Evolutionary conservation across 2,113 vertebrate genomes (phyloP).

Genomic region (Sinocyclocheilus maitianheensis): DNA sequence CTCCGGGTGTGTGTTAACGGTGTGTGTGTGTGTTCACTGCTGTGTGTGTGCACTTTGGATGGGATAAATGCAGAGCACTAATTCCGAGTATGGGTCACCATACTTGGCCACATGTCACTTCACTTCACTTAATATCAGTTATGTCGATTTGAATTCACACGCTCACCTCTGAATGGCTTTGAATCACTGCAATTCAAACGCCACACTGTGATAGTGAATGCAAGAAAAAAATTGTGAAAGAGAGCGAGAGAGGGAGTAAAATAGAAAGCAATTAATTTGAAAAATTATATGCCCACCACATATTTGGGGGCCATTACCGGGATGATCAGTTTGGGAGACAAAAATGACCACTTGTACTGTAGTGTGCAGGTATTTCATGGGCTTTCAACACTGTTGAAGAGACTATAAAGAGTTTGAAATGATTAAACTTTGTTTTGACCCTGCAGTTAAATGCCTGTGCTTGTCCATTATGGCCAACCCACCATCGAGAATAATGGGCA

Average conservation of each 20-base stretch:
- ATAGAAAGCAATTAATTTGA: slow-evolving; percentile 52
- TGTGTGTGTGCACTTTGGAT: no score
- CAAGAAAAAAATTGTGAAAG: background rate
- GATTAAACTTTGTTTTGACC: slow-evolving; percentile 73
- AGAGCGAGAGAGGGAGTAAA: slow-evolving; percentile 36
- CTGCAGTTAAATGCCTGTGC: slow-evolving; percentile 66
- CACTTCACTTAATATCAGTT: background rate
- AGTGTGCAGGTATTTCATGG: slow-evolving; percentile 65
- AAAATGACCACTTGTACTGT: slow-evolving; percentile 62
- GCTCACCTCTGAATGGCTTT: background rate
- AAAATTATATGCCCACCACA: slow-evolving; percentile 48
- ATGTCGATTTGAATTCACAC: background rate
- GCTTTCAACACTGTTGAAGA: slow-evolving; percentile 70
- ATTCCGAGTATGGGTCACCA: no score
- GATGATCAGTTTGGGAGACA: slow-evolving; percentile 54
- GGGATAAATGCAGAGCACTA: no score
- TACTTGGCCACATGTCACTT: no score
- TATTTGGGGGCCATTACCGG: slow-evolving; percentile 45
- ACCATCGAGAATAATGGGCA: slow-evolving; percentile 64
- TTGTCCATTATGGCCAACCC: slow-evolving; percentile 68
- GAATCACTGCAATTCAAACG: background rate
- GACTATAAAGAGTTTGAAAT: slow-evolving; percentile 73
- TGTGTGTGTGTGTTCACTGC: no score
- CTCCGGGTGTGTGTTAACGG: no score
- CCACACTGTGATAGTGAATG: slow-evolving; percentile 4